phyloP scores from a whole-genome alignment of 1,140 invertebrate species.

The Drosophila arizonae region DNA sequence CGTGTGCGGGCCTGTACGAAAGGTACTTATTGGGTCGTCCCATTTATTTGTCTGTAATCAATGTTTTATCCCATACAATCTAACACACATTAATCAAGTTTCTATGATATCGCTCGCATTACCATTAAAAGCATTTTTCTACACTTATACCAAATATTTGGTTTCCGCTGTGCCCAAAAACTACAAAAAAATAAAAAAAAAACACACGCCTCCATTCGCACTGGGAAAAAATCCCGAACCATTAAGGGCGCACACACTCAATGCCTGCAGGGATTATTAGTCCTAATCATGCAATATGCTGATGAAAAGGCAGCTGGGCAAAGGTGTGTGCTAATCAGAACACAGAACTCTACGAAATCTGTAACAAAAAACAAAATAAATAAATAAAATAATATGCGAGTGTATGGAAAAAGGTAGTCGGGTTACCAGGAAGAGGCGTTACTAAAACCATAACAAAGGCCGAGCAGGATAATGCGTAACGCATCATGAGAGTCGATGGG shows the following conservation, averaged over 20 bases:
- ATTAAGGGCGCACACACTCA: slow-evolving; percentile 61
- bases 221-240: slow-evolving; percentile 37
- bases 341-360: slow-evolving; percentile 57
- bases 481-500: slow-evolving; percentile 47
- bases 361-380: slow-evolving; percentile 50
- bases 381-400: background rate
- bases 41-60: slow-evolving; percentile 1
- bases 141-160: slow-evolving; percentile 23
- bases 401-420: slow-evolving; percentile 52
- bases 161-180: slow-evolving; percentile 29
- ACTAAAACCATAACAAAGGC: slow-evolving; percentile 63
- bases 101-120: slow-evolving; percentile 21
- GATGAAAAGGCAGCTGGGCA: slow-evolving; percentile 33
- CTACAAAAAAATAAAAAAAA: background rate
- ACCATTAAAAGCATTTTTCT: slow-evolving; percentile 41
- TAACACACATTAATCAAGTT: slow-evolving; percentile 41
- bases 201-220: slow-evolving; percentile 12
- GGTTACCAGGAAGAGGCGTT: slow-evolving; percentile 77
- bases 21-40: background rate
- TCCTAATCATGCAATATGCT: slow-evolving; percentile 66
- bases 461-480: slow-evolving; percentile 70
- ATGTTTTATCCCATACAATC: slow-evolving; percentile 31
- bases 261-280: slow-evolving; percentile 59
- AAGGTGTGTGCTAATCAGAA: slow-evolving; percentile 55
- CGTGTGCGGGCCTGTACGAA: too few species aligned